Percentiles rank a stretch among this genome's conserved stretches.
Evolutionary conservation across 1,140 invertebrate species (phyloP).

Genomic region (Papilio helenus): DNA sequence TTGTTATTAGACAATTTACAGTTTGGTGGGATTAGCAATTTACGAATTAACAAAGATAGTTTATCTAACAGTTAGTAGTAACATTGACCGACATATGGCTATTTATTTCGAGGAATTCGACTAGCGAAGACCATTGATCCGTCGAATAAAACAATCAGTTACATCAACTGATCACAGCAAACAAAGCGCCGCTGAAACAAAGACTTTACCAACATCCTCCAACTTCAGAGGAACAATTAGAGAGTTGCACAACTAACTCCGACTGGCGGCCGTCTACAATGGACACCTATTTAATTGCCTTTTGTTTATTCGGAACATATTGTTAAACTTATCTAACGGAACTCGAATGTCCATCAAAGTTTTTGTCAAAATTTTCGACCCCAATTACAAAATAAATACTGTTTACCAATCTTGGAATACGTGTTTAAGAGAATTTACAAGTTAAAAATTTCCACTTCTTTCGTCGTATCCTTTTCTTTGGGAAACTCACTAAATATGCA

Average conservation of each 20-base stretch:
- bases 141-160: not conserved
- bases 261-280: not conserved
- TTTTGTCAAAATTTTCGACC: constrained; percentile 9
- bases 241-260: constrained; percentile 1
- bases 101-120: not conserved
- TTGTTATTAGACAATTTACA: no score
- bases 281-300: constrained; percentile 6
- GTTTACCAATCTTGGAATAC: no score
- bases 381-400: not conserved
- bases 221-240: not conserved
- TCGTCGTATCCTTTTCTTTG: no score
- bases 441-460: no score
- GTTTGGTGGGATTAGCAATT: no score
- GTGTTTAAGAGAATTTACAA: no score
- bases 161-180: not conserved
- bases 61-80: not conserved
- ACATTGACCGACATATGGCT: not conserved
- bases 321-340: constrained; percentile 20
- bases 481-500: no score
- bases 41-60: no score
- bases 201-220: constrained; percentile 12
- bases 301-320: constrained; percentile 16
- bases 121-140: not conserved
- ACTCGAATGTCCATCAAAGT: constrained; percentile 24
- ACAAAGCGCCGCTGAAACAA: constrained; percentile 4